A percentile compares a stretch with the other conserved stretches of the same genome.
Evolutionary conservation across 2,888 invertebrate species (phyloP).

Genomic region (Cosmia trapezina): DNA sequence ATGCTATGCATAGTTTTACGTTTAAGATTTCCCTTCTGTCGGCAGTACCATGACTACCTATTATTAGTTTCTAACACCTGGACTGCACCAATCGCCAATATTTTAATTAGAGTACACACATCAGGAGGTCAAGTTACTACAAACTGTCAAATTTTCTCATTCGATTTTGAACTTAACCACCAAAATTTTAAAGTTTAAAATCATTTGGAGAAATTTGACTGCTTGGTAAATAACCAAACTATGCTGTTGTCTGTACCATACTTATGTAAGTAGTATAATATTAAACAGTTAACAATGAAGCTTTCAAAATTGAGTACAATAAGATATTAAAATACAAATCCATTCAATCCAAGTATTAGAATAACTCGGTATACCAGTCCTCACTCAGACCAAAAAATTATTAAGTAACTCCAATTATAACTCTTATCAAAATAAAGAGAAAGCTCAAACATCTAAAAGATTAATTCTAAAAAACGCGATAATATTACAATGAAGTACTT

Average conservation of each 20-base stretch:
- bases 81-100: neutral
- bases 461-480: slow-evolving; percentile 62
- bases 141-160: too few relatives aligned
- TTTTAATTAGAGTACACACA: slow-evolving; percentile 2
- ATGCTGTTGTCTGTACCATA: too few relatives aligned
- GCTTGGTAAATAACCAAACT: too few relatives aligned
- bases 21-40: too few relatives aligned
- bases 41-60: too few relatives aligned
- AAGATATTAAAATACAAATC: neutral
- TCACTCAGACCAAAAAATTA: slow-evolving; percentile 23
- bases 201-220: too few relatives aligned
- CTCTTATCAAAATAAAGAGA: slow-evolving; percentile 60
- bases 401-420: slow-evolving; percentile 22
- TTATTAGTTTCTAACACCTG: neutral
- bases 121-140: too few relatives aligned
- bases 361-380: slow-evolving; percentile 34
- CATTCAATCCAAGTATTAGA: slow-evolving; percentile 7
- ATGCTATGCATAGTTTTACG: too few relatives aligned
- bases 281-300: neutral
- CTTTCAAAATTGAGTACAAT: neutral
- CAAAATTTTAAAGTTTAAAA: too few relatives aligned
- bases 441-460: slow-evolving; percentile 70
- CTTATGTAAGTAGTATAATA: neutral
- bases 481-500: slow-evolving; percentile 72
- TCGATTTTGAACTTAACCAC: too few relatives aligned